phyloP scores from a whole-genome alignment of 37 sponge, comb jelly and placozoan genomes.

The Axinella damicornis region DNA sequence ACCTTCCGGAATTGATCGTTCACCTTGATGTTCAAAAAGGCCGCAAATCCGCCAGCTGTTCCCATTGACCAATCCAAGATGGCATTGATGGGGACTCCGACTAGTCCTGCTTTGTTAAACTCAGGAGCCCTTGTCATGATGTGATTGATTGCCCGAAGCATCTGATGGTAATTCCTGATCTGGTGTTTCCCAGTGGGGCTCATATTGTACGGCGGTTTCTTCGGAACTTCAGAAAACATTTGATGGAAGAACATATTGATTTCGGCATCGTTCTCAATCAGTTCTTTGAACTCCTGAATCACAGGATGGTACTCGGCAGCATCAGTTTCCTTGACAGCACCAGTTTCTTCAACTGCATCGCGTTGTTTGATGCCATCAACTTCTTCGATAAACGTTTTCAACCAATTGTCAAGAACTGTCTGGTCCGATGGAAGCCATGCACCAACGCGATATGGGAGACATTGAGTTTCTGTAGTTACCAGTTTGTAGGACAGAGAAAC shows the following conservation, averaged over 20 bases:
- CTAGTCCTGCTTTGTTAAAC: neutral
- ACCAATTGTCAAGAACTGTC: too few species aligned
- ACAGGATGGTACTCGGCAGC: too few species aligned
- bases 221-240: slow-evolving; percentile 13
- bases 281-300: neutral
- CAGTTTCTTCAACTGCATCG: too few species aligned
- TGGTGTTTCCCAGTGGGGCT: slow-evolving; percentile 13
- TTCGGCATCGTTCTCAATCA: slow-evolving; percentile 5
- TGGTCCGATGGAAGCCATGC: too few species aligned
- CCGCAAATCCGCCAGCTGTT: slow-evolving; percentile 20
- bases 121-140: slow-evolving; percentile 41
- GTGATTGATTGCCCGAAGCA: slow-evolving; percentile 13
- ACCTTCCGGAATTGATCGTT: slow-evolving; percentile 33
- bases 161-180: slow-evolving; percentile 20
- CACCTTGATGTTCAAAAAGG: slow-evolving; percentile 9
- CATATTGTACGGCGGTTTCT: too few species aligned
- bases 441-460: too few species aligned
- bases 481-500: too few species aligned
- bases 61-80: slow-evolving; percentile 32
- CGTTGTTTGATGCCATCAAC: too few species aligned
- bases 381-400: too few species aligned
- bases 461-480: too few species aligned
- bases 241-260: slow-evolving; percentile 20
- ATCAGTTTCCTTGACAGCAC: too few species aligned
- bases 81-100: slow-evolving; percentile 53